These are phyloP conservation scores for Entomyzon cyanotis DNA, from an alignment of 2,113 vertebrate genomes.

Conservation along the genomic window DNA sequence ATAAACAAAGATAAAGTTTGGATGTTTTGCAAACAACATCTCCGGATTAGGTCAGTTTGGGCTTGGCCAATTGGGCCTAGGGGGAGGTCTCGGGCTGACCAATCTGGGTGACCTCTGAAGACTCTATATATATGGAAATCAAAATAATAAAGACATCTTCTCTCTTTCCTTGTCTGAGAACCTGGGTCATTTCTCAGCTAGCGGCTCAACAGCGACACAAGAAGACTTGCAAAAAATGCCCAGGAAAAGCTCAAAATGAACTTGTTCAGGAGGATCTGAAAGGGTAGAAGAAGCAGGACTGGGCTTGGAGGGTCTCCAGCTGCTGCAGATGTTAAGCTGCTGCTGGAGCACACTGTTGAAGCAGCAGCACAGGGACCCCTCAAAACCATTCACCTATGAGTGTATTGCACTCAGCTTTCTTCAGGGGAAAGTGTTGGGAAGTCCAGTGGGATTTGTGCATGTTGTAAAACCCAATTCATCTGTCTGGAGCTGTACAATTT, in stretches of 20 bases:
- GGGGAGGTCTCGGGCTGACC: no score
- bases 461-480: neutral
- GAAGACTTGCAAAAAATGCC: neutral
- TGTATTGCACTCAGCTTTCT: neutral
- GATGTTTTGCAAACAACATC: no score
- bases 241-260: neutral
- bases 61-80: no score
- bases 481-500: neutral
- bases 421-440: neutral
- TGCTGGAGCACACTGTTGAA: neutral
- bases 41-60: no score
- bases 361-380: neutral
- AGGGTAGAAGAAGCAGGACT: neutral
- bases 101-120: no score
- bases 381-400: rapidly evolving
- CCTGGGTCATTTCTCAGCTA: no score
- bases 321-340: neutral
- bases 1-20: no score
- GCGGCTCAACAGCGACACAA: no score
- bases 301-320: neutral
- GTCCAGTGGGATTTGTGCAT: neutral
- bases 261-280: neutral
- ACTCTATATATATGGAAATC: no score
- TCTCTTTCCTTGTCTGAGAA: no score
- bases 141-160: no score